Conservation (phyloP, 1,140 invertebrate genomes). For the Drosophila prosaltans region DNA sequence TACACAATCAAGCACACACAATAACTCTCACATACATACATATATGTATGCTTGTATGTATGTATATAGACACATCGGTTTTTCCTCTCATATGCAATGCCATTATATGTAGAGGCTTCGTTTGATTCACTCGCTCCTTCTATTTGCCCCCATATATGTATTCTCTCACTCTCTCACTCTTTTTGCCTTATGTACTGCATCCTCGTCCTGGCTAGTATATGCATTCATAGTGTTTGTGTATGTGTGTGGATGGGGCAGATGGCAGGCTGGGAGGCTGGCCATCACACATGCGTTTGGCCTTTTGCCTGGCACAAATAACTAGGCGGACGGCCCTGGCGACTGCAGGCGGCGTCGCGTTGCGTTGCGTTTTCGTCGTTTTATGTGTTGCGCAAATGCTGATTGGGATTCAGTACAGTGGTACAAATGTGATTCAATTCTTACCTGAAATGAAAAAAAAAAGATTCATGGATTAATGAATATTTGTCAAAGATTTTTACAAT, state of each 20-base stretch:
- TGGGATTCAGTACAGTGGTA: conserved; percentile 57
- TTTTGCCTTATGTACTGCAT: conserved; percentile 29
- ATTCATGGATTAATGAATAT: too few relatives aligned
- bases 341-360: conserved; percentile 26
- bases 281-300: conserved; percentile 75
- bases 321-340: conserved; percentile 37
- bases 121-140: conserved; percentile 45
- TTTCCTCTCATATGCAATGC: conserved; percentile 54
- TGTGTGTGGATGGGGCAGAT: conserved; percentile 3
- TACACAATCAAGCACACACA: conserved; percentile 5
- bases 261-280: conserved; percentile 31
- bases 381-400: conserved; percentile 61
- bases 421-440: conserved; percentile 15
- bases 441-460: conserved; percentile 14
- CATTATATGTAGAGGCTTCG: conserved; percentile 69
- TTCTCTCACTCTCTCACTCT: conserved; percentile 38
- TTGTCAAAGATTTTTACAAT: not conserved
- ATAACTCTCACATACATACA: conserved; percentile 10
- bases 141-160: conserved; percentile 25
- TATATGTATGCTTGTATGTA: not conserved
- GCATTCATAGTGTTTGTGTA: conserved; percentile 16
- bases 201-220: conserved; percentile 33
- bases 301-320: conserved; percentile 77
- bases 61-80: conserved; percentile 36
- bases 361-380: conserved; percentile 56